Percentiles rank a stretch among this genome's conserved stretches.
Conservation (phyloP, 2,797 vertebrate genomes). For the Erpetoichthys calabaricus region DNA sequence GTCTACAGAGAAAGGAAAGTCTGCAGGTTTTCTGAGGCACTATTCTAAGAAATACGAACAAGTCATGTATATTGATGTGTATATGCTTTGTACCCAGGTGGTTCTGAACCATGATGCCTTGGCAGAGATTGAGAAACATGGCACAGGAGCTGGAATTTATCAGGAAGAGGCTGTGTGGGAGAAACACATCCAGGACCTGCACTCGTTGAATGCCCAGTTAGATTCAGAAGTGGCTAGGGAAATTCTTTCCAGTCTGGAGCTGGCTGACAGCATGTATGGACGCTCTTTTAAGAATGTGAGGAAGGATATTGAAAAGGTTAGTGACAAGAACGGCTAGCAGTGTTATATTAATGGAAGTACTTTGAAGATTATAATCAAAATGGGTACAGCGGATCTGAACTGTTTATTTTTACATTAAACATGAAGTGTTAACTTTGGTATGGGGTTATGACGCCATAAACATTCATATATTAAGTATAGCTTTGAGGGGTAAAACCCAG, state of each 20-base stretch:
- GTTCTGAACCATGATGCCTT: slow-evolving; percentile 17
- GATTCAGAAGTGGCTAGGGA: slow-evolving; percentile 12
- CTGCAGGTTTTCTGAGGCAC: too few relatives aligned
- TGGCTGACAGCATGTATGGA: slow-evolving; percentile 15
- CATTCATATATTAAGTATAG: too few relatives aligned
- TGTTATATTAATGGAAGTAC: too few relatives aligned
- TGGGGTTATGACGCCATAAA: too few relatives aligned
- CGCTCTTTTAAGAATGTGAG: slow-evolving; percentile 10
- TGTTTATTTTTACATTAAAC: too few relatives aligned
- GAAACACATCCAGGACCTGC: slow-evolving; percentile 12
- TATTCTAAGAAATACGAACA: too few relatives aligned
- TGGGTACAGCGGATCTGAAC: too few relatives aligned
- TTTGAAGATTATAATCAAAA: too few relatives aligned
- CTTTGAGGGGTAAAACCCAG: too few relatives aligned
- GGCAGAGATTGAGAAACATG: slow-evolving; percentile 7
- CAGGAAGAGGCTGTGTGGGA: slow-evolving; percentile 18
- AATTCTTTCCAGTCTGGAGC: slow-evolving; percentile 12
- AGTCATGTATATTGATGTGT: too few relatives aligned
- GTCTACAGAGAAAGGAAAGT: too few relatives aligned
- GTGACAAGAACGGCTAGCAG: neutral
- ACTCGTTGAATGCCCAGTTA: slow-evolving; percentile 13
- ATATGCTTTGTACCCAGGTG: slow-evolving; percentile 4
- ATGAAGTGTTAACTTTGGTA: too few relatives aligned
- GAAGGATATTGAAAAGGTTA: slow-evolving; percentile 15
- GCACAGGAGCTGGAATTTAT: slow-evolving; percentile 12